phyloP scores from a whole-genome alignment of 2,888 invertebrate genomes.

The Spatulosminthurus flaviceps region DNA sequence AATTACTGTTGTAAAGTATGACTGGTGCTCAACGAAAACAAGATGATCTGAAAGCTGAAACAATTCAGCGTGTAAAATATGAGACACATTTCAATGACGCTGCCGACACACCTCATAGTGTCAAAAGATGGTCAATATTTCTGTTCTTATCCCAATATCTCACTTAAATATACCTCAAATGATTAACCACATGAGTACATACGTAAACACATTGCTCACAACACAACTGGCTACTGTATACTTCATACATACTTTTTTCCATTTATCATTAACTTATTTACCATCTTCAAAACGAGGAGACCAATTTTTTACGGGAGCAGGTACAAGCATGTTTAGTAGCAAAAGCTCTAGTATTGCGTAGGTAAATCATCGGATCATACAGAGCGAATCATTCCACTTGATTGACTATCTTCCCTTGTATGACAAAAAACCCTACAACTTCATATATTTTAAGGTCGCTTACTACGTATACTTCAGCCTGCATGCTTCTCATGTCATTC shows the following conservation, averaged over 20 bases:
- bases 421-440: conserved; percentile 36
- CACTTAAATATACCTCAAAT: neutral
- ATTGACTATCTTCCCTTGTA: conserved; percentile 35
- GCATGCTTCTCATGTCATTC: conserved; percentile 22
- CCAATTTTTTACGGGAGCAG: neutral
- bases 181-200: neutral
- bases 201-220: too few relatives aligned
- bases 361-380: conserved; percentile 43
- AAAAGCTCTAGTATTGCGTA: neutral
- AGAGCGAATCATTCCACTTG: conserved; percentile 41
- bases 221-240: neutral
- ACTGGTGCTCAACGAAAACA: conserved; percentile 7
- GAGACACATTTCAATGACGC: too few relatives aligned
- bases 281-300: neutral
- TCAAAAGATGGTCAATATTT: neutral
- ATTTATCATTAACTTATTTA: neutral
- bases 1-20: too few relatives aligned
- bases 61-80: neutral
- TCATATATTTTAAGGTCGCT: conserved; percentile 46
- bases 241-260: neutral
- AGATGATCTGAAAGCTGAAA: neutral
- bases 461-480: conserved; percentile 39
- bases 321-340: too few relatives aligned
- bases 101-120: neutral
- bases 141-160: neutral